Conservation (phyloP, 1,140 invertebrate species). For the Pseudomyrmex flavicornis region DNA sequence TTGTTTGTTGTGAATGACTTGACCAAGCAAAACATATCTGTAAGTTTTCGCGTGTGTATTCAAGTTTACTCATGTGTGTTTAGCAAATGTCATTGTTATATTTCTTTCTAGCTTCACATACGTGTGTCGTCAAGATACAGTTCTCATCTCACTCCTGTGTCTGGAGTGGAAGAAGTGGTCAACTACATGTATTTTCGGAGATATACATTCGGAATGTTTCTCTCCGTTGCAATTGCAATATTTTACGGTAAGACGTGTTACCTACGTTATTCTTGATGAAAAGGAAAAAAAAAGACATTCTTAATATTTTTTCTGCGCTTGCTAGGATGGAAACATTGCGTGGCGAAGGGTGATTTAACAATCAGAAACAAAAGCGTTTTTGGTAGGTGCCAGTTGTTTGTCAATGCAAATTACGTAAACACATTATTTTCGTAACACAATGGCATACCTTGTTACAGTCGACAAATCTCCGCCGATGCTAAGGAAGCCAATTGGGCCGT, state of each 20-base stretch:
- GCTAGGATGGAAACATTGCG: constrained; percentile 81
- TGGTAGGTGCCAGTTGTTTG: constrained; percentile 70
- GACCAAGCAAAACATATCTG: constrained; percentile 83
- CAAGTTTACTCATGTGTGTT: neutral
- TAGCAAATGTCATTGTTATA: constrained; percentile 34
- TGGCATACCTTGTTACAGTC: constrained; percentile 69
- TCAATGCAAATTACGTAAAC: neutral
- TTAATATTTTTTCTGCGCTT: constrained; percentile 44
- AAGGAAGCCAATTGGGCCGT: constrained; percentile 66
- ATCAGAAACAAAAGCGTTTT: constrained; percentile 80
- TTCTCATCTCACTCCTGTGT: constrained; percentile 75
- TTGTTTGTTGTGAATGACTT: constrained; percentile 80
- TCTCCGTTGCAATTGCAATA: constrained; percentile 77
- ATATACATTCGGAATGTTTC: constrained; percentile 79
- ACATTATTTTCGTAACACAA: neutral
- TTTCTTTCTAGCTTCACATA: constrained; percentile 79
- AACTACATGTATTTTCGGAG: constrained; percentile 81
- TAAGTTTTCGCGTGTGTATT: constrained; percentile 62
- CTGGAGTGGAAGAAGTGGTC: constrained; percentile 79
- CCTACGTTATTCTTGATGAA: constrained; percentile 25
- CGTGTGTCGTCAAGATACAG: constrained; percentile 77
- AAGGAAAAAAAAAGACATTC: neutral
- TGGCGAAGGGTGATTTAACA: constrained; percentile 78
- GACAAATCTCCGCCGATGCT: constrained; percentile 81
- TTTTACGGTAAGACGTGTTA: constrained; percentile 79